These are phyloP conservation scores for Eueremaeus valkanovi DNA, from an alignment of 2,888 invertebrate genomes.

Conservation along the genomic window DNA sequence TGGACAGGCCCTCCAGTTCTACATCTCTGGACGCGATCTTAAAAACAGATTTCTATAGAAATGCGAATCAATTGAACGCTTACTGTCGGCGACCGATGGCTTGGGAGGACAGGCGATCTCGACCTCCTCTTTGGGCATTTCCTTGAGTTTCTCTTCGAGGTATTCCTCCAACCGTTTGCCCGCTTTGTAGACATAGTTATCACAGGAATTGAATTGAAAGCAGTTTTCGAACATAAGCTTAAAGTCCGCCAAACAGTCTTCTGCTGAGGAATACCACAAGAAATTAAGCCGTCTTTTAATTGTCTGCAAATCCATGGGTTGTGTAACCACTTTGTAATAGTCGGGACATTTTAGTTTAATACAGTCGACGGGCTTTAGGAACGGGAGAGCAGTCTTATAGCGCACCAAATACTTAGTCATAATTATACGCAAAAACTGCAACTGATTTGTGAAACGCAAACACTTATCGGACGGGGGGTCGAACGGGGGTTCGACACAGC, in stretches of 20 bases:
- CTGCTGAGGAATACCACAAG: conserved; percentile 32
- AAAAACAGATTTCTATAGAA: too few relatives aligned
- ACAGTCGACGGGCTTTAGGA: conserved; percentile 37
- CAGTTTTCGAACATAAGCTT: conserved; percentile 36
- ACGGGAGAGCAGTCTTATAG: conserved; percentile 38
- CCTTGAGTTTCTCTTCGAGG: conserved; percentile 38
- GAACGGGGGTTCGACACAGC: conserved; percentile 24
- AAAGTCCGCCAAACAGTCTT: conserved; percentile 33
- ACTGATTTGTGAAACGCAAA: conserved; percentile 36
- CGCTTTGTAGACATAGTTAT: conserved; percentile 36
- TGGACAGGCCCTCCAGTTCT: too few relatives aligned
- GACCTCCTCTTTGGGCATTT: conserved; percentile 32
- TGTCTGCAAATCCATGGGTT: conserved; percentile 38
- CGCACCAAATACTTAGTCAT: conserved; percentile 38
- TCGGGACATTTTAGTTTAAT: conserved; percentile 34
- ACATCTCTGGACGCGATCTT: too few relatives aligned
- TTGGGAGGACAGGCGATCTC: conserved; percentile 33
- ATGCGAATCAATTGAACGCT: conserved; percentile 2
- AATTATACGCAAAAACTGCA: conserved; percentile 28
- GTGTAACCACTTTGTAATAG: conserved; percentile 36
- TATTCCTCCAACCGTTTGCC: conserved; percentile 41
- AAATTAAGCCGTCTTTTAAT: conserved; percentile 35
- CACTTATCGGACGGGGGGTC: not conserved
- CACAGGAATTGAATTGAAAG: conserved; percentile 34
- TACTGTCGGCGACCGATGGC: conserved; percentile 29